Percentiles rank a stretch among this genome's conserved stretches.
Conservation (phyloP, 2,888 invertebrate species). For the Pharmacophagus antenor region DNA sequence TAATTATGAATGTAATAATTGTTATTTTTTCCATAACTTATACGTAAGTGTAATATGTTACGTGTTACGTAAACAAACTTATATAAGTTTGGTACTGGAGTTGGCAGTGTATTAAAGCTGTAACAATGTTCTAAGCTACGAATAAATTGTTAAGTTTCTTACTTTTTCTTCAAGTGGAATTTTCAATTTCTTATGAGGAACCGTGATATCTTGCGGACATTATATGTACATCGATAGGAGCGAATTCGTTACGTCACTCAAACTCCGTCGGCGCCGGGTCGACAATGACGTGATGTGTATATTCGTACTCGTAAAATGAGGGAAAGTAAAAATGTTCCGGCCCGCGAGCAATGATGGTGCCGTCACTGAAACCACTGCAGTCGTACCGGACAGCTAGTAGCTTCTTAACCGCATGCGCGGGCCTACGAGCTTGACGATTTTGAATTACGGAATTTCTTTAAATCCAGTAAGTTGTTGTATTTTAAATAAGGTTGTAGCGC, state of each 20-base stretch:
- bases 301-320: not conserved
- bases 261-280: not conserved
- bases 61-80: not conserved
- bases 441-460: too few species aligned
- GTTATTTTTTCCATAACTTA: too few species aligned
- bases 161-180: not conserved
- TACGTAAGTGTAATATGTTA: too few species aligned
- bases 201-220: not conserved
- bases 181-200: not conserved
- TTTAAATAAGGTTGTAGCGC: not conserved
- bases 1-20: too few species aligned
- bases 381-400: slow-evolving; percentile 3
- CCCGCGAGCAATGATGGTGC: slow-evolving; percentile 10
- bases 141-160: not conserved
- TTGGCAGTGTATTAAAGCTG: not conserved
- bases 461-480: too few species aligned
- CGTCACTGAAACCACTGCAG: slow-evolving; percentile 25
- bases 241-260: slow-evolving; percentile 14
- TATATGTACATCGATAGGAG: slow-evolving; percentile 7
- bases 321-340: not conserved
- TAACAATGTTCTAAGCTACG: not conserved
- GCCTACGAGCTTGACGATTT: not conserved
- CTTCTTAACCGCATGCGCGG: slow-evolving; percentile 23
- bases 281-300: not conserved
- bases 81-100: not conserved